A percentile compares a stretch with the other conserved stretches of the same genome.
These are phyloP conservation scores for Manis crassicaudata DNA, from an alignment of 2,797 vertebrate genomes.

Conservation along the genomic window DNA sequence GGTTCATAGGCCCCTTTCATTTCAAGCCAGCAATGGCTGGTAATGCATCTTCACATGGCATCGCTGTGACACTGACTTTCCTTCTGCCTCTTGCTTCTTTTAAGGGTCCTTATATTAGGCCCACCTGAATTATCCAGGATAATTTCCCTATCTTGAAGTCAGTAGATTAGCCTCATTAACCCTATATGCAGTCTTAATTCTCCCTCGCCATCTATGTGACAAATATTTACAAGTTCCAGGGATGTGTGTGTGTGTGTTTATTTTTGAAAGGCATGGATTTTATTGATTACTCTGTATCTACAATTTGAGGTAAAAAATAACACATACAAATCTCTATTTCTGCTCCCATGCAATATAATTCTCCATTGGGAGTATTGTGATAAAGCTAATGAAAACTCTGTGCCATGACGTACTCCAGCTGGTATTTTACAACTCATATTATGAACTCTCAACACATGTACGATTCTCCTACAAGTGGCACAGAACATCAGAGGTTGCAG, in stretches of 20 bases:
- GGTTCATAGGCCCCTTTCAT: background rate
- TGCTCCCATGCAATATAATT: slow-evolving; percentile 75
- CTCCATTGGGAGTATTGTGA: slow-evolving; percentile 71
- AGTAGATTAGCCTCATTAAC: background rate
- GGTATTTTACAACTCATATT: slow-evolving; percentile 62
- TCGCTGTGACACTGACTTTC: background rate
- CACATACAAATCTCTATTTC: slow-evolving; percentile 81
- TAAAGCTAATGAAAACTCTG: slow-evolving; percentile 71
- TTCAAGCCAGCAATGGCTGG: background rate
- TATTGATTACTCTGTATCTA: slow-evolving; percentile 72
- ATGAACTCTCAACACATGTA: background rate
- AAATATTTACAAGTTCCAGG: background rate
- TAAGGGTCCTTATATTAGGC: background rate
- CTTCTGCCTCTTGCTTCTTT: background rate
- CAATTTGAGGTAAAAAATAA: slow-evolving; percentile 73
- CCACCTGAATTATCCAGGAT: background rate
- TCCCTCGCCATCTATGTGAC: background rate
- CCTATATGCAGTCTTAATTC: background rate
- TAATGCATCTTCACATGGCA: background rate
- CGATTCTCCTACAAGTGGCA: slow-evolving; percentile 20
- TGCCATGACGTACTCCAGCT: slow-evolving; percentile 72
- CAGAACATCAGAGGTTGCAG: background rate
- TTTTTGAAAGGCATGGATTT: slow-evolving; percentile 70
- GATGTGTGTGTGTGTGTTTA: no score
- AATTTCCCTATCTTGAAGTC: background rate